Evolutionary conservation across 2,888 invertebrate genomes (phyloP).

Genomic region (Heterodera filipjevi): DNA sequence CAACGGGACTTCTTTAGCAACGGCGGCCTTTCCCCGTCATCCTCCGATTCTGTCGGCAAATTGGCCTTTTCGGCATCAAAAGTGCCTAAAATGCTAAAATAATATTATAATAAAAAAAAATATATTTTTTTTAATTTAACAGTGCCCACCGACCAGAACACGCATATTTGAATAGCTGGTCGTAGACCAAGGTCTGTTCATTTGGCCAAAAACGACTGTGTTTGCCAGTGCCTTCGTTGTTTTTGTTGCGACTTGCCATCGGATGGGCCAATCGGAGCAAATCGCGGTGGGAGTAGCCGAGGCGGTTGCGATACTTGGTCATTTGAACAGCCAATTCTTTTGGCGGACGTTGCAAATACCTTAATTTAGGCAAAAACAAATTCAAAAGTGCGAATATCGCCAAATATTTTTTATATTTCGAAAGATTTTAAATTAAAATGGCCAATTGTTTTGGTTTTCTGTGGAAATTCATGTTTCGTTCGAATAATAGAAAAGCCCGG

Average conservation of each 20-base stretch:
- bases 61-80: slow-evolving; percentile 28
- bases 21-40: slow-evolving; percentile 9
- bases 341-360: slow-evolving; percentile 70
- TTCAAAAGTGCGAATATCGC: too few relatives aligned
- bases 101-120: too few relatives aligned
- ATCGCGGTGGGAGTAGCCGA: slow-evolving; percentile 78
- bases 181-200: slow-evolving; percentile 45
- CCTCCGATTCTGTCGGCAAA: background rate
- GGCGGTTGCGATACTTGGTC: slow-evolving; percentile 72
- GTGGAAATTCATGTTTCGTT: too few relatives aligned
- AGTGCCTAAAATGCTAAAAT: slow-evolving; percentile 29
- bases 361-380: too few relatives aligned
- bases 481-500: background rate
- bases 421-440: too few relatives aligned
- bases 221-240: background rate
- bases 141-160: too few relatives aligned
- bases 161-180: slow-evolving; percentile 55
- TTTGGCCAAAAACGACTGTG: background rate
- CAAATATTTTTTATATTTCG: too few relatives aligned
- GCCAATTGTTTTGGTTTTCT: background rate
- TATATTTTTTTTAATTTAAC: too few relatives aligned
- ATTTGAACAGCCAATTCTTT: slow-evolving; percentile 74
- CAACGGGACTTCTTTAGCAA: slow-evolving; percentile 26
- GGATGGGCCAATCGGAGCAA: slow-evolving; percentile 69
- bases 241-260: slow-evolving; percentile 40